Base-by-base conservation (phyloP, 2,113 vertebrate genomes). In the Nettapus auritus region DNA sequence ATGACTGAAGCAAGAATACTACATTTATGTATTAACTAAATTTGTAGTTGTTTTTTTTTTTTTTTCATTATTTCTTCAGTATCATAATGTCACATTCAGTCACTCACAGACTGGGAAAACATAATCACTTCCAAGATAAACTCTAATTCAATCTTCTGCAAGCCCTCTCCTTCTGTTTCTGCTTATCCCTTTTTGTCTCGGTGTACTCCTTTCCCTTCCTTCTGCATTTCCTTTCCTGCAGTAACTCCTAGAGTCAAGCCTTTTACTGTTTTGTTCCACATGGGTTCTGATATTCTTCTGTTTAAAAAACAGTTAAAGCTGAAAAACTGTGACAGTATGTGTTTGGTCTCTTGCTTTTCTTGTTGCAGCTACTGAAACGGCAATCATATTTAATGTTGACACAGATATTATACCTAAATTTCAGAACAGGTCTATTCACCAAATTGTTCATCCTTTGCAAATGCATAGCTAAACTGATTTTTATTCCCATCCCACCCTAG, bases 361-460 rank as follows among this genome's bases (percentile, higher is more conserved):
- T 63, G 44, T 71, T 86, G 66, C 70, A 89, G 44, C 34, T 71
- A 64, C 57, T 20, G 50, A 66, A 89, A 82, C 8, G 8, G 73
- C 71, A 71, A 84, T 89, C 77, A 66, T 26, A 60, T 78, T 86
- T 89, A 91, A 89, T 86, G 63, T 4, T 63, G 31, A 69, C 33
- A 81, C 78, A 55, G 29, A 73, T 71, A 93, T 62, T 74, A 93
- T 53, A 93, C 52, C 46, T 84, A 53, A 84, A 86, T 87, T 94
- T 89, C 93, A 92, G 74, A 96, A 96, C 71, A 92, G 91, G 81
- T 25, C 95, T 95, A 89, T 93, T 93, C 70, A 77, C 60, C 75
- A 91, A 89, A 92, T 95, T 77, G 91, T 74, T 94, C 95, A 93
- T 89, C 82, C 71, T 86, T 78, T 93, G 0, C 10, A 82, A 92